These are phyloP conservation scores for Torymus auratus DNA, from an alignment of 2,888 invertebrate species.

Conservation along the genomic window DNA sequence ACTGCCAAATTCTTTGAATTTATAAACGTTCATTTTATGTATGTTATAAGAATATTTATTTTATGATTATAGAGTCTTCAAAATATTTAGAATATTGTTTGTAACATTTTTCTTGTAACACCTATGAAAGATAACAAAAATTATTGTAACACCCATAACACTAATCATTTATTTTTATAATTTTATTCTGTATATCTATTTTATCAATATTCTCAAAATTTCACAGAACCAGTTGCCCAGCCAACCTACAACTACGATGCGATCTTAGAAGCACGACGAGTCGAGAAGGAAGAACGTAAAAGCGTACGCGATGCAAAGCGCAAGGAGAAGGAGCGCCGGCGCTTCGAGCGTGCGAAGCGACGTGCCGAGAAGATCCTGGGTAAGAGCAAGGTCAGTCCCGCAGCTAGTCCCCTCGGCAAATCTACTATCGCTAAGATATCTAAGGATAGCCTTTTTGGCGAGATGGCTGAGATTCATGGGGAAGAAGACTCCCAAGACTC, in stretches of 20 bases:
- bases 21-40: background rate
- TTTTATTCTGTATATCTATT: too few species aligned
- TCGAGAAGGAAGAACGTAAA: slow-evolving; percentile 73
- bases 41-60: too few species aligned
- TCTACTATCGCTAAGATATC: background rate
- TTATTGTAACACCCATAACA: too few species aligned
- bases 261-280: slow-evolving; percentile 71
- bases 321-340: slow-evolving; percentile 71
- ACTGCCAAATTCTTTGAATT: background rate
- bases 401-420: slow-evolving; percentile 18
- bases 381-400: slow-evolving; percentile 42
- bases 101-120: too few species aligned
- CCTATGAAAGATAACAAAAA: too few species aligned
- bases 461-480: slow-evolving; percentile 31
- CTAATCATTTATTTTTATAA: too few species aligned
- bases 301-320: slow-evolving; percentile 67
- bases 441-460: background rate
- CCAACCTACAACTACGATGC: slow-evolving; percentile 75
- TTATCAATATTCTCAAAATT: background rate
- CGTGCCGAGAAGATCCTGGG: slow-evolving; percentile 63
- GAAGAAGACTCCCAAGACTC: slow-evolving; percentile 53
- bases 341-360: slow-evolving; percentile 69
- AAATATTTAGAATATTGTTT: too few species aligned
- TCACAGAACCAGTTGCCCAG: slow-evolving; percentile 63
- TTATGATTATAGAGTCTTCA: too few species aligned